Evolutionary conservation across 2,113 vertebrate genomes (phyloP).

Genomic region (Australoheros scitulus): DNA sequence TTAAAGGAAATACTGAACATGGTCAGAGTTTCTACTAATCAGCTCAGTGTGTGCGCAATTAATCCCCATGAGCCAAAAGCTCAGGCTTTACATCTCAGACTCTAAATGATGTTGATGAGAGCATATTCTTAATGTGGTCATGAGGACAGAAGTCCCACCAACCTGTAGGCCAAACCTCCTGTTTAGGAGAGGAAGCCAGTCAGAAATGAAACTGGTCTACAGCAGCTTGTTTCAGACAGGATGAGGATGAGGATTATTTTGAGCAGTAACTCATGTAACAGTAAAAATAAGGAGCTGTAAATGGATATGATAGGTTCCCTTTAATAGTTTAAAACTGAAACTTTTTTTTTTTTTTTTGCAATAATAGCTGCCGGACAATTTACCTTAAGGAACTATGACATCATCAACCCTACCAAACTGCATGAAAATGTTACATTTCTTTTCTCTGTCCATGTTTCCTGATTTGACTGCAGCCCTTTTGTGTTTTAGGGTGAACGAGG

Average conservation of each 20-base stretch:
- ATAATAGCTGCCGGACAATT: not conserved
- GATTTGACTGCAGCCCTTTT: not conserved
- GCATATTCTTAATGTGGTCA: not conserved
- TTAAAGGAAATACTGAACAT: too few species aligned
- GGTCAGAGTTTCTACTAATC: too few species aligned
- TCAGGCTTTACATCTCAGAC: not conserved
- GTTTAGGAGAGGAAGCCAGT: not conserved
- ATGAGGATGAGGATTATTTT: not conserved
- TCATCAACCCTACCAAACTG: not conserved
- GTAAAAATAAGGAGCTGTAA: not conserved
- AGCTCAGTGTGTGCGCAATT: too few species aligned
- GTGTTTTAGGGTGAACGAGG: conserved; percentile 87
- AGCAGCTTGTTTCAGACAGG: not conserved
- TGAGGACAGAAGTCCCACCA: too few species aligned
- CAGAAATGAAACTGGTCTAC: fast-evolving
- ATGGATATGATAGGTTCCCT: not conserved
- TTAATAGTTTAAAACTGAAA: not conserved
- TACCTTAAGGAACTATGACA: not conserved
- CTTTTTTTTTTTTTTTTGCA: too few species aligned
- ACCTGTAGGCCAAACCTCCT: too few species aligned
- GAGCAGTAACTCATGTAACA: fast-evolving
- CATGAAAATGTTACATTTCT: not conserved
- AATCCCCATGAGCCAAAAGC: too few species aligned
- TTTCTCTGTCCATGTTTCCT: not conserved
- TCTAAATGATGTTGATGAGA: not conserved